Conservation (phyloP, 2,113 vertebrate genomes). For the Athene noctua region DNA sequence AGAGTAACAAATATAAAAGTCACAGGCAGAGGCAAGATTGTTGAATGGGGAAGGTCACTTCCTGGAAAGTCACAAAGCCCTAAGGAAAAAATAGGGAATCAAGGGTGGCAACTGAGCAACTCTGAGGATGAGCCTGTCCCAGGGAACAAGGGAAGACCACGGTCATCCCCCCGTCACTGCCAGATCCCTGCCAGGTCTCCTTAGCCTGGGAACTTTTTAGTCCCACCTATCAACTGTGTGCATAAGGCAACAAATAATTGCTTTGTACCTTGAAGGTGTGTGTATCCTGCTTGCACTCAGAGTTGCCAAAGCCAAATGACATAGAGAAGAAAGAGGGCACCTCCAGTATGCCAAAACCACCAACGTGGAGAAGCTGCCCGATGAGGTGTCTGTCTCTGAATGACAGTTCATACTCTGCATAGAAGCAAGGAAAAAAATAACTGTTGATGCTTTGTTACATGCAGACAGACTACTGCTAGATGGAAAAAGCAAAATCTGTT, state of each 20-base stretch:
- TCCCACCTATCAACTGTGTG: not conserved
- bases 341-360: not conserved
- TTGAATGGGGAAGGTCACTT: not conserved
- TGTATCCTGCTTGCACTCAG: not conserved
- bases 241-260: not conserved
- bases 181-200: not conserved
- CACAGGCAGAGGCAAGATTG: not conserved
- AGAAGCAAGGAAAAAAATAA: not conserved
- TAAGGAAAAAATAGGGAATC: not conserved
- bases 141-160: not conserved
- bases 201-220: not conserved
- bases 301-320: not conserved
- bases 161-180: rapidly evolving
- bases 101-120: not conserved
- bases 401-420: not conserved
- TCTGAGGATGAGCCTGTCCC: not conserved
- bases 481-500: not conserved
- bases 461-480: not conserved
- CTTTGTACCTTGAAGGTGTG: not conserved
- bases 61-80: not conserved
- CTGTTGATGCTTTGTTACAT: not conserved
- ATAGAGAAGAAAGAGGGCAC: not conserved
- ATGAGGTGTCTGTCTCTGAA: not conserved
- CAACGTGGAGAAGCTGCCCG: not conserved
- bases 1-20: not conserved